phyloP scores from a whole-genome alignment of 2,113 vertebrate species.

The Peromyscus polionotus region DNA sequence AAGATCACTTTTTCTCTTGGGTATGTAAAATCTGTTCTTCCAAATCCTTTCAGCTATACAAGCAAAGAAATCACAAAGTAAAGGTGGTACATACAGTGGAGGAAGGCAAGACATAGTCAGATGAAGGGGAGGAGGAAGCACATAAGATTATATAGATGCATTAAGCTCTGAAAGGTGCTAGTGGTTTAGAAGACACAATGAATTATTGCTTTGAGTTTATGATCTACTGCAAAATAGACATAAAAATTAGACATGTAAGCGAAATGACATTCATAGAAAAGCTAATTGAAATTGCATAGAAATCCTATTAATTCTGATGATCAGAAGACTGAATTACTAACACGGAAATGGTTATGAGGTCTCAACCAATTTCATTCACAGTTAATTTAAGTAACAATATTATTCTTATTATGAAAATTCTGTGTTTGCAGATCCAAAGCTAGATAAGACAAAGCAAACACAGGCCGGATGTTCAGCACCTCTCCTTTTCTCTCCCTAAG shows the following conservation, averaged over 20 bases:
- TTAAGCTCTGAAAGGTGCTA: background rate
- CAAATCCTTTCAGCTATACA: background rate
- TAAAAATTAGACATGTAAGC: slow-evolving; percentile 47
- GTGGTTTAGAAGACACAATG: background rate
- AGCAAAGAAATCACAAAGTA: background rate
- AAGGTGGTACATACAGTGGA: background rate
- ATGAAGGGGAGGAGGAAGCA: background rate
- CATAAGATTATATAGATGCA: background rate
- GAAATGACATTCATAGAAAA: slow-evolving; percentile 42
- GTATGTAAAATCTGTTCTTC: background rate
- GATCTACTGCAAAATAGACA: slow-evolving; percentile 39
- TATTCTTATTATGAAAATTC: slow-evolving; percentile 52
- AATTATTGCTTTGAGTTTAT: slow-evolving; percentile 21
- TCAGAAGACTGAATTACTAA: slow-evolving; percentile 59
- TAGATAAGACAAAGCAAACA: slow-evolving; percentile 50
- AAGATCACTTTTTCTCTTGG: background rate
- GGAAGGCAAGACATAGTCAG: background rate
- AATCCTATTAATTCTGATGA: slow-evolving; percentile 62
- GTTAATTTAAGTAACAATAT: slow-evolving; percentile 61
- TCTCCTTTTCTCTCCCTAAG: background rate
- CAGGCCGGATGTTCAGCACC: background rate
- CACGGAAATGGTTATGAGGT: slow-evolving; percentile 57
- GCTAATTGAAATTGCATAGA: slow-evolving; percentile 38
- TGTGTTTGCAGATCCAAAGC: slow-evolving; percentile 2
- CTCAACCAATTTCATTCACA: slow-evolving; percentile 47